A percentile compares a stretch with the other conserved stretches of the same genome.
phyloP scores from a whole-genome alignment of 1,140 invertebrate species.

The Pectinophora gossypiella region DNA sequence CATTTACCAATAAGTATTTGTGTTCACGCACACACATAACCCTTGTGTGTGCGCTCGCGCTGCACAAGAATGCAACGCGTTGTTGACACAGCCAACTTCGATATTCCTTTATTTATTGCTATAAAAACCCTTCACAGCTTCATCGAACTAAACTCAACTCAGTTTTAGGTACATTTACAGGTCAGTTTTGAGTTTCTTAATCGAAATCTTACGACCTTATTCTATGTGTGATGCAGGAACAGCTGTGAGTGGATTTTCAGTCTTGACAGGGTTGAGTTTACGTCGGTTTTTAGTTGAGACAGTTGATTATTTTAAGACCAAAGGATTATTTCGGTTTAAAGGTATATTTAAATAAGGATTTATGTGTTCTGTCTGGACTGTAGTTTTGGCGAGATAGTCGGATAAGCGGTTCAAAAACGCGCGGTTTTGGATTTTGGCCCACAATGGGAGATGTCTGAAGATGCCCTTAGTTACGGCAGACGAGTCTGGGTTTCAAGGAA shows the following conservation, averaged over 20 bases:
- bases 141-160: slow-evolving; percentile 8
- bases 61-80: slow-evolving; percentile 73
- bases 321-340: slow-evolving; percentile 16
- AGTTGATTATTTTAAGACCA: neutral
- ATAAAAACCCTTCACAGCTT: slow-evolving; percentile 55
- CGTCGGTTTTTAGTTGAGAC: neutral
- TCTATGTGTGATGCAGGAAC: neutral
- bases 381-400: slow-evolving; percentile 68
- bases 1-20: slow-evolving; percentile 73
- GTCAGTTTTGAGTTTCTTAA: neutral
- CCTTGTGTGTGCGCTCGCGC: slow-evolving; percentile 43
- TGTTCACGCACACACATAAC: slow-evolving; percentile 48
- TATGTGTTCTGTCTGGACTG: slow-evolving; percentile 68
- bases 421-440: slow-evolving; percentile 31
- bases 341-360: slow-evolving; percentile 74
- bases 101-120: slow-evolving; percentile 75
- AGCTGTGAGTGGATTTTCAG: neutral
- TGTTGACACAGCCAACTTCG: slow-evolving; percentile 74
- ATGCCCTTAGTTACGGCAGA: too few species aligned
- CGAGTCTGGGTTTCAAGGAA: too few species aligned
- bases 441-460: slow-evolving; percentile 35
- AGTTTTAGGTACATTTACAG: neutral
- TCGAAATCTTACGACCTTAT: neutral
- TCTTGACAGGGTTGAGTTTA: too few species aligned
- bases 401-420: slow-evolving; percentile 35